phyloP scores from a whole-genome alignment of 2,797 vertebrate genomes.

The Otolemur crassicaudatus region DNA sequence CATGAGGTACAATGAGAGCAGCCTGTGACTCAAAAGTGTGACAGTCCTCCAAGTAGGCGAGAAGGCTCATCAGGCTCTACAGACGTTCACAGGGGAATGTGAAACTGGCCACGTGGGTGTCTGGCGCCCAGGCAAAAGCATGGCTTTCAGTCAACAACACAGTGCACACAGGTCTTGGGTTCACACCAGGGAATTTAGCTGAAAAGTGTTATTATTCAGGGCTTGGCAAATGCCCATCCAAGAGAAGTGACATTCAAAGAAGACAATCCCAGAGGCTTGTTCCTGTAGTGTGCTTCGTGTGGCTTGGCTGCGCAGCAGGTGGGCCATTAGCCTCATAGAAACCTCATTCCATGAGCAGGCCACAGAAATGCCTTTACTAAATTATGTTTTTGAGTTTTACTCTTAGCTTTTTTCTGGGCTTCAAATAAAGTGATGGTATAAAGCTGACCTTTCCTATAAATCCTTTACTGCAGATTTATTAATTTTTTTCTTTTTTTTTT shows the following conservation, averaged over 20 bases:
- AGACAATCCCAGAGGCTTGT: background rate
- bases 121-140: background rate
- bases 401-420: background rate
- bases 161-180: background rate
- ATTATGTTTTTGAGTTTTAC: background rate
- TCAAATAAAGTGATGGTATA: background rate
- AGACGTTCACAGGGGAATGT: background rate
- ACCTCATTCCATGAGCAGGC: background rate
- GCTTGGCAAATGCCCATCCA: background rate
- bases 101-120: background rate
- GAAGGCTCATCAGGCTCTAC: background rate
- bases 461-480: background rate
- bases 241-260: background rate
- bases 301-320: background rate
- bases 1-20: background rate
- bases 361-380: background rate
- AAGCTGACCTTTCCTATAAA: background rate
- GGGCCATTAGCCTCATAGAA: background rate
- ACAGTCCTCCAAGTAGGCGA: background rate
- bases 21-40: background rate
- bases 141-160: background rate
- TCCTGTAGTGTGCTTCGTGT: background rate
- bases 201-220: background rate
- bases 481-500: no score
- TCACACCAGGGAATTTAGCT: background rate